Base-by-base conservation (phyloP, 2,797 vertebrate genomes). In the Clarias laeviceps region DNA sequence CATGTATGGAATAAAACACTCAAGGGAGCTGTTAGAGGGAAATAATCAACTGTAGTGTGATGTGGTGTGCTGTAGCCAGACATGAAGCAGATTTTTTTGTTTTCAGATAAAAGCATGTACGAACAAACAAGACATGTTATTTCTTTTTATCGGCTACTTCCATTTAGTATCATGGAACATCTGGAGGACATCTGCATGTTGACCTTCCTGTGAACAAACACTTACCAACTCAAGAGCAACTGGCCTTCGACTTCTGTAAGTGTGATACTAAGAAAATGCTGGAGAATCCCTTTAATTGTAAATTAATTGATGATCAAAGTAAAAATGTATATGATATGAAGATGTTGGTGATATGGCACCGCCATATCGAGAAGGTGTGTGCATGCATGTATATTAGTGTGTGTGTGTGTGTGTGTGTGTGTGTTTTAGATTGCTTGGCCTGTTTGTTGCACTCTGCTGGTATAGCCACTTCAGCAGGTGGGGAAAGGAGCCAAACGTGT, bases 351-450 rank as follows among this genome's bases (percentile, higher is more conserved):
- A 57, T 82, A 62, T 88, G 69, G 20, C 34, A 27, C 14, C 24
- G 11, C 27, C 56, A 69, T 89, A 74, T 74, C 68, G 82, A 85
- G 64, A 37, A 77, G n/a, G 72, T 79, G 83, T 62, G 84, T 66
- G 83, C 59, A 50, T 68, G 87, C 61, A 72, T 87, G 81, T 57
- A 76, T 88, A 86, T 81, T 77, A 87, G 84, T 78, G 69, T 84
- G 87, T 54, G 85, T 86, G 72, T 80, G 17, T 34, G 59, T 68
- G 22, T 59, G 79, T 77, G 82, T 80, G 85, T 85, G 86, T 86
- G 87, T 88, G 82, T 82, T 88, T 88, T 87, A 69, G 85, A 84
- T 88, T 85, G 54, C 82, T 81, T 82, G 82, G 85, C 70, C 80
- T 82, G 73, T 69, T 80, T 76, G 57, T 68, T 86, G 73, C 12